A percentile compares a stretch with the other conserved stretches of the same genome.
phyloP scores from a whole-genome alignment of 2,797 vertebrate species.

The Ispidina picta region DNA sequence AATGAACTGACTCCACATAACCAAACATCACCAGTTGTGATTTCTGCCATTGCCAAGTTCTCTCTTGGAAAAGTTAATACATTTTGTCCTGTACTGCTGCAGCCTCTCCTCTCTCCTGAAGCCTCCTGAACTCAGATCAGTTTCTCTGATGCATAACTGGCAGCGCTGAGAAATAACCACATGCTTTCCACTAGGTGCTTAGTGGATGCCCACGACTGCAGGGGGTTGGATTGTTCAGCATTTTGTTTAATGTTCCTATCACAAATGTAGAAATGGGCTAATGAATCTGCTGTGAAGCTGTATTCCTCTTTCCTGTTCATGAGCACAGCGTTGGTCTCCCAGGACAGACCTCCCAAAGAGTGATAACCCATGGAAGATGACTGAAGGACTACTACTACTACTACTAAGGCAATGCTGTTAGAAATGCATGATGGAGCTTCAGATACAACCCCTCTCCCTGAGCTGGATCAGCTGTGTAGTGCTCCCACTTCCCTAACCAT shows the following conservation, averaged over 20 bases:
- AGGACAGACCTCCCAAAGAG: not conserved
- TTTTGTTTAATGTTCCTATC: not conserved
- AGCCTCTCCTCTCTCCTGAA: not conserved
- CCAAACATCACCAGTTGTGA: not conserved
- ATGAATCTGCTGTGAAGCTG: not conserved
- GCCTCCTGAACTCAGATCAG: rapidly evolving
- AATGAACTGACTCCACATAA: not conserved
- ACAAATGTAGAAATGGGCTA: not conserved
- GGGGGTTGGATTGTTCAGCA: not conserved
- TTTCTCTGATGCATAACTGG: not conserved
- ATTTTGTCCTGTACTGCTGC: not conserved
- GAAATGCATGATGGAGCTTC: not conserved
- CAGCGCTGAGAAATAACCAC: not conserved
- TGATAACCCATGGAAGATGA: rapidly evolving
- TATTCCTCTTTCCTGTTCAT: not conserved
- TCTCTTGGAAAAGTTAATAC: not conserved
- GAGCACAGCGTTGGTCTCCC: not conserved
- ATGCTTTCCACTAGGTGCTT: not conserved
- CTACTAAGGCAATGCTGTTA: not conserved
- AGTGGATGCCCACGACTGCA: not conserved
- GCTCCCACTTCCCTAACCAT: not conserved
- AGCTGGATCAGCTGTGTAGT: not conserved
- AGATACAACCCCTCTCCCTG: not conserved
- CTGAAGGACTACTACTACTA: not conserved
- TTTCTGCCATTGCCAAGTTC: not conserved